Percentiles rank a stretch among this genome's conserved stretches.
These are phyloP conservation scores for Apis dorsata DNA, from an alignment of 1,140 invertebrate genomes.

Conservation along the genomic window DNA sequence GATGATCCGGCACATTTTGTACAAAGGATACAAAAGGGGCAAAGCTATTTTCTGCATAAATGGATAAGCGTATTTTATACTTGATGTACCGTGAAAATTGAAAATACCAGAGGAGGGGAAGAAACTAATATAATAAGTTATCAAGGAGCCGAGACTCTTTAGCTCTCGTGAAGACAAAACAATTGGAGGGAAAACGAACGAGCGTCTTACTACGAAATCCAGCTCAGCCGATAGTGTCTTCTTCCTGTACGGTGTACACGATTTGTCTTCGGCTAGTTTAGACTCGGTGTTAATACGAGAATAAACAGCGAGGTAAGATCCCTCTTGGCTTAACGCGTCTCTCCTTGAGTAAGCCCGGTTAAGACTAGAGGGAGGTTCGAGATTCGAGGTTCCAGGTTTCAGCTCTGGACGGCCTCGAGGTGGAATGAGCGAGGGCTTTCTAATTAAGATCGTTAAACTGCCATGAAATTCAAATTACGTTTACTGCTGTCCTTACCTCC, in stretches of 20 bases:
- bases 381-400: constrained; percentile 67
- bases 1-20: constrained; percentile 25
- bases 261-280: constrained; percentile 70
- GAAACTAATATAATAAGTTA: neutral
- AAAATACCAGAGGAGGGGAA: constrained; percentile 15
- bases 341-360: constrained; percentile 68
- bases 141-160: neutral
- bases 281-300: constrained; percentile 68
- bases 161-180: neutral
- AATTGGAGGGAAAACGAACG: constrained; percentile 18
- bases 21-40: neutral
- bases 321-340: constrained; percentile 68
- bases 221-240: constrained; percentile 46
- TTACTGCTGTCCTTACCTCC: constrained; percentile 67
- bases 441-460: constrained; percentile 75
- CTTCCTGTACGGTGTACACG: constrained; percentile 59
- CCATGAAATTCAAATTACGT: constrained; percentile 74
- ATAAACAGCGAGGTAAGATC: constrained; percentile 69
- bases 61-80: constrained; percentile 64
- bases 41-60: constrained; percentile 75
- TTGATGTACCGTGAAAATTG: constrained; percentile 37
- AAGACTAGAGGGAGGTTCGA: constrained; percentile 68
- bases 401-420: constrained; percentile 63
- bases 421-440: constrained; percentile 69
- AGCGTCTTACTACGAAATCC: constrained; percentile 50